Conservation (phyloP, 2,888 invertebrate genomes). For the Eupeodes latifasciatus region DNA sequence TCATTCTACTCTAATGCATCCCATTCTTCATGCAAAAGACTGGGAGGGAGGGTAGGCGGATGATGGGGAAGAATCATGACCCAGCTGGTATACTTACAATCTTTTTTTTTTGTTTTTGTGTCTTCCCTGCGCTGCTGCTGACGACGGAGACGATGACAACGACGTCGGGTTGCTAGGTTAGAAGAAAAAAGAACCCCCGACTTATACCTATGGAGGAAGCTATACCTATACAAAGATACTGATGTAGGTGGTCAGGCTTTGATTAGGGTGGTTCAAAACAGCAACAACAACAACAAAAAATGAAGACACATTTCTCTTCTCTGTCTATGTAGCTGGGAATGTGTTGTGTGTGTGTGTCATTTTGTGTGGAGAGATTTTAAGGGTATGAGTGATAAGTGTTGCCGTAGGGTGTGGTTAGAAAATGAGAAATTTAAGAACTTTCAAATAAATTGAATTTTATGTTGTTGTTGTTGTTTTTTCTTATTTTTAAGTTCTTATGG, state of each 20-base stretch:
- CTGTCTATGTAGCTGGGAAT: background rate
- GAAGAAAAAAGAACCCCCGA: background rate
- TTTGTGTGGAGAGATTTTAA: background rate
- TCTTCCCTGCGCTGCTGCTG: constrained; percentile 6
- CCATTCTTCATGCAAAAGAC: constrained; percentile 5
- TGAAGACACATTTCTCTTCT: background rate
- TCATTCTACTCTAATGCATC: constrained; percentile 57
- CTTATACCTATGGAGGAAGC: background rate
- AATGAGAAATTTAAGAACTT: constrained; percentile 6
- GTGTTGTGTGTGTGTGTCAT: background rate
- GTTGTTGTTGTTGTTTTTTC: background rate
- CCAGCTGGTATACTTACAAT: constrained; percentile 56
- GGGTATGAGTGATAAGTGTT: constrained; percentile 46
- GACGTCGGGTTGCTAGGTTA: constrained; percentile 68
- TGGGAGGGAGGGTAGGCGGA: background rate
- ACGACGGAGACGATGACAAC: constrained; percentile 63
- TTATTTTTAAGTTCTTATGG: background rate
- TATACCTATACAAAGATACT: background rate
- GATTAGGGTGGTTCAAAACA: constrained; percentile 10
- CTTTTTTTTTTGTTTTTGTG: background rate
- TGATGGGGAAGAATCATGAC: constrained; percentile 42
- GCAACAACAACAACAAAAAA: background rate
- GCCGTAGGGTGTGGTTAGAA: constrained; percentile 36
- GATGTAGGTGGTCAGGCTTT: background rate
- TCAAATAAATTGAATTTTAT: constrained; percentile 12